These are phyloP conservation scores for Boulengeromyrus knoepffleri DNA, from an alignment of 2,113 vertebrate species.

Conservation along the genomic window DNA sequence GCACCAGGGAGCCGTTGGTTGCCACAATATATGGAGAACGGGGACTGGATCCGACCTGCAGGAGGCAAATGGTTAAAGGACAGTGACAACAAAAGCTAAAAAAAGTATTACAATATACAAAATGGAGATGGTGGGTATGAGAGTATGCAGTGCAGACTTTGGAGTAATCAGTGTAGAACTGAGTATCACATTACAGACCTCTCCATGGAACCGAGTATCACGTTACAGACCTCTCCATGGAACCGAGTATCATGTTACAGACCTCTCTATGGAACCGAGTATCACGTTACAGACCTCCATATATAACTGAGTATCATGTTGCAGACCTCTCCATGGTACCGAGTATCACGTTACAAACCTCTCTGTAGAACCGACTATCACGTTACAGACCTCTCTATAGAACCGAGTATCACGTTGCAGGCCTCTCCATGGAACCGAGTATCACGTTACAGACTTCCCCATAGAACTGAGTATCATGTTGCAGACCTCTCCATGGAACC, in stretches of 20 bases:
- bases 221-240: too few species aligned
- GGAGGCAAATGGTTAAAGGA: constrained; percentile 24
- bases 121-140: neutral
- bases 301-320: neutral
- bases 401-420: neutral
- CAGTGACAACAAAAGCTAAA: neutral
- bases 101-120: neutral
- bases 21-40: constrained; percentile 56
- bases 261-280: too few species aligned
- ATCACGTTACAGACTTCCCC: neutral
- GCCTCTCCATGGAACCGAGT: neutral
- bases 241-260: too few species aligned
- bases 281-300: too few species aligned
- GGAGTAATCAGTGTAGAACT: neutral
- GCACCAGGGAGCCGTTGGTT: constrained; percentile 69
- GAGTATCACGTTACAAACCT: too few species aligned
- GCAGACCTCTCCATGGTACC: too few species aligned
- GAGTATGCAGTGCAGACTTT: neutral
- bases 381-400: too few species aligned
- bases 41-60: constrained; percentile 60
- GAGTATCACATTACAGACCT: neutral
- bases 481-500: too few species aligned
- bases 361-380: neutral
- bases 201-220: too few species aligned
- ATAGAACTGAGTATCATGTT: neutral